Evolutionary conservation across 2,797 vertebrate species (phyloP).

Genomic region (Apogon talboti): DNA sequence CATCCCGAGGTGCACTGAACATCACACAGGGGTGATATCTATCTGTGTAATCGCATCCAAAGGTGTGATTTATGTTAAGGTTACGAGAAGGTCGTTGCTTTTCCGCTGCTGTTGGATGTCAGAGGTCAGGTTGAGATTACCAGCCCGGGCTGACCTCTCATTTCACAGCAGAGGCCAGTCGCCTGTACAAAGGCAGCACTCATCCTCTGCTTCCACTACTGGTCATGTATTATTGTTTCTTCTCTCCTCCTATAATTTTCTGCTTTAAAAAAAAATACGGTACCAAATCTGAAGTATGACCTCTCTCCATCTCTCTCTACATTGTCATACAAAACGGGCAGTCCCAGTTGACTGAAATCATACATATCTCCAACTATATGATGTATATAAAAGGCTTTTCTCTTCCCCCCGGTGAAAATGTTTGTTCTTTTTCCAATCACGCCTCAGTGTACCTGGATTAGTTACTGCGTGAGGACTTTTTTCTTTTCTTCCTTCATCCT

Average conservation of each 20-base stretch:
- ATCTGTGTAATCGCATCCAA: conserved; percentile 7
- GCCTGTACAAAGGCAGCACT: conserved; percentile 49
- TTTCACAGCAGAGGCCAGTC: conserved; percentile 48
- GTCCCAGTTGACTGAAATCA: conserved; percentile 66
- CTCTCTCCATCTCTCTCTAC: conserved; percentile 27
- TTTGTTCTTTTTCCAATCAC: conserved; percentile 58
- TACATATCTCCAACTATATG: conserved; percentile 66
- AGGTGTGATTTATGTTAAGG: conserved; percentile 42
- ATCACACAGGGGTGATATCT: conserved; percentile 1
- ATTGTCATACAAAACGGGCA: conserved; percentile 31
- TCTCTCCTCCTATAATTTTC: conserved; percentile 37
- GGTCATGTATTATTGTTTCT: conserved; percentile 33
- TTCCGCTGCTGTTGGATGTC: conserved; percentile 29
- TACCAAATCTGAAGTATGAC: conserved; percentile 57
- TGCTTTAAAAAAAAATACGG: conserved; percentile 44
- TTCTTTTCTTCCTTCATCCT: conserved; percentile 63
- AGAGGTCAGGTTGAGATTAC: conserved; percentile 50
- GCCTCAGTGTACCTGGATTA: conserved; percentile 68
- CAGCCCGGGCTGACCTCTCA: conserved; percentile 36
- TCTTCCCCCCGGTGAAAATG: conserved; percentile 54
- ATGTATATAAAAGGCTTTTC: conserved; percentile 77
- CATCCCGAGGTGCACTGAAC: conserved; percentile 34
- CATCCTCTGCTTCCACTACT: conserved; percentile 43
- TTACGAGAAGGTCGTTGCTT: conserved; percentile 52
- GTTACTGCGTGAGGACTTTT: conserved; percentile 67